Base-by-base conservation (phyloP, 2,797 vertebrate species). In the Etheostoma perlongum region DNA sequence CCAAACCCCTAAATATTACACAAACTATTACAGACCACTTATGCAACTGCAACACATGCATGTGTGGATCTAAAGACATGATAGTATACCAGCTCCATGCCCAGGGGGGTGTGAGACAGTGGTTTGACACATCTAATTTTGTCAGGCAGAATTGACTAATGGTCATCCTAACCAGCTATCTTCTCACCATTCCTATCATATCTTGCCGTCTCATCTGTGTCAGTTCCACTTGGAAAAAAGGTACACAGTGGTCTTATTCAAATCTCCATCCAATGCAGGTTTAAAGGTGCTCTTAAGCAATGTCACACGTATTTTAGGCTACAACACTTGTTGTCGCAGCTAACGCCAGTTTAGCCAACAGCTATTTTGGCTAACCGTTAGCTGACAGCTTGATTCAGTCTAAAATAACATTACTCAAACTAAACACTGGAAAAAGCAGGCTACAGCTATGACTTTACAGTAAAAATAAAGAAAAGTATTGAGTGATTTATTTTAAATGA, bases 51-150 rank as follows among this genome's bases (percentile, higher is more conserved):
- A 74, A 27, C 44, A 52, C 72, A 59, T 49, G 59, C 52, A 71
- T 77, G 54, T 78, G 63, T 62, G 36, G 15, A 1, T 75, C 48
- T 21, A 19, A 49, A 48, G 61, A 66, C 46, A 18, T 71, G 54
- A 78, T 14, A 44, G 47, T 44, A 1, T 23, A 57, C 42, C 36
- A 61, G 64, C 60, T 70, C 40, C 5, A 13, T 13, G 59, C 33
- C 66, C 63, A 4, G 5, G 2, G 6, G 53, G 27, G 21, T 51
- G 63, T 59, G 63, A 76, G 57, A 67, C 69, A 55, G 57, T 5
- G 14, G 36, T 64, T 76, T 70, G 74, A 86, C 74, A 25, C 36
- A 65, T 49, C 11, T 40, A 40, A 59, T 78, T 82, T 72, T 75
- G 59, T 74, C 55, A 54, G 52, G 55, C 47, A 49, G 51, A 81